Base-by-base conservation (phyloP, 2,113 vertebrate genomes). In the Pseudonaja textilis region DNA sequence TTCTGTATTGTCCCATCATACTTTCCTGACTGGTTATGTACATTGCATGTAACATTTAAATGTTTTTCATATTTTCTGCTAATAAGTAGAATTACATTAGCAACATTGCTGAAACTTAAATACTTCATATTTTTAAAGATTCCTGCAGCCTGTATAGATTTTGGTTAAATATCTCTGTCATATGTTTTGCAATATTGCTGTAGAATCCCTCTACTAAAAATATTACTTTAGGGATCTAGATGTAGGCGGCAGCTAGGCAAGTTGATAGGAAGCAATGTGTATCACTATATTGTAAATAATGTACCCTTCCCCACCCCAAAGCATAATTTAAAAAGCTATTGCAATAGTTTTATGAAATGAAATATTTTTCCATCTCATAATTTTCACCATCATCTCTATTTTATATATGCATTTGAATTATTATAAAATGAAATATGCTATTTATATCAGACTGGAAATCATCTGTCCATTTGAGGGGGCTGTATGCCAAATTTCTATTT, bases 51-150 rank as follows among this genome's bases (percentile, higher is more conserved):
- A 57, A 91, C 64, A 69, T 94, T 93, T 94, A 50, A 59, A 42
- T 61, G 90, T 56, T 11, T 94, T 90, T 50, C 10, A 0, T 93
- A 94, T 95, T 96, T 95, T 95, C 85, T 94, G 29, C n/a, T 29
- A 57, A 94, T 91, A 87, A 86, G 64, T 69, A 69, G 64, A 69
- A 69, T 34, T 69, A 69, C 12, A 69, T 69, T 69, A 69, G 29
- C 29, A 69, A n/a, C 29, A 69, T 34, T 0, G 14, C 5, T 69
- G 29, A 69, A 69, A 69, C 29, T 16, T 69, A 69, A 69, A 34
- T 18, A 5, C 64, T 69, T 69, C 64, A 34, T 69, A 34, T n/a
- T 34, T 69, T 69, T 69, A 69, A 69, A 69, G 64, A 69, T 69
- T 69, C 14, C 64, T 69, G 29, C 29, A 69, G n/a, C n/a, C 64